Evolutionary conservation across 1,140 invertebrate genomes (phyloP), one percentile per base, ranked within the genome.

Genomic region (Pararge aegeria): DNA sequence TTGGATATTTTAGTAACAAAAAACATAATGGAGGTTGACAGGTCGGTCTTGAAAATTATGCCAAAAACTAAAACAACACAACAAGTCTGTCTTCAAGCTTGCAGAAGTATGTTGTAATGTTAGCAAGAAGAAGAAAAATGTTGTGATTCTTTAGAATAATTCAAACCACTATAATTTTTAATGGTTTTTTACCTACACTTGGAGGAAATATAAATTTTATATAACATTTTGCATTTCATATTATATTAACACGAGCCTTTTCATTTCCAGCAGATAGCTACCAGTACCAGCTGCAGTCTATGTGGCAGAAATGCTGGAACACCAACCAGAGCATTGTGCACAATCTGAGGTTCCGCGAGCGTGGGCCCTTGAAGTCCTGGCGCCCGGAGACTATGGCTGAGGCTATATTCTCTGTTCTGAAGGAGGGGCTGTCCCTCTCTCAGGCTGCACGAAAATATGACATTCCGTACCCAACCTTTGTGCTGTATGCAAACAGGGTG

Each of bases 301-400:
- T 97, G 94, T 97, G 96, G 96, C 96, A 97, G 86, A 97, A 97
- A 82, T 97, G 96, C 87, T 97, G 96, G 96, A 97, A 95, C 80
- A 97, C 95, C 52, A 96, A 96, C 88, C 96, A 96, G 83, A 95
- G 94, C 65, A 91, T 97, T 67, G 94, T 97, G 27, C 96, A 97
- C 87, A 96, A 97, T 79, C 90, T 97, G 70, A 92, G 96, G 50
- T 97, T 97, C 91, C 93, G 96, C n/a, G 96, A 97, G 84, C 93
- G 96, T 40, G 96, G 96, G 2, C 96, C 96, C 0, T 91, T 97
- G 55, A 98, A 98, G 85, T 97, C 96, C 18, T 98, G 96, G 96
- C 90, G 96, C 30, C 96, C 96, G 1, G 96, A 97, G 88, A 97
- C 96, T 55, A 98, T 98, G 96, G 96, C 96, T 55, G 96, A 97